A percentile compares a stretch with the other conserved stretches of the same genome.
These are phyloP conservation scores for Schizothorax lantsangensis DNA, from an alignment of 2,797 vertebrate species.

Conservation along the genomic window DNA sequence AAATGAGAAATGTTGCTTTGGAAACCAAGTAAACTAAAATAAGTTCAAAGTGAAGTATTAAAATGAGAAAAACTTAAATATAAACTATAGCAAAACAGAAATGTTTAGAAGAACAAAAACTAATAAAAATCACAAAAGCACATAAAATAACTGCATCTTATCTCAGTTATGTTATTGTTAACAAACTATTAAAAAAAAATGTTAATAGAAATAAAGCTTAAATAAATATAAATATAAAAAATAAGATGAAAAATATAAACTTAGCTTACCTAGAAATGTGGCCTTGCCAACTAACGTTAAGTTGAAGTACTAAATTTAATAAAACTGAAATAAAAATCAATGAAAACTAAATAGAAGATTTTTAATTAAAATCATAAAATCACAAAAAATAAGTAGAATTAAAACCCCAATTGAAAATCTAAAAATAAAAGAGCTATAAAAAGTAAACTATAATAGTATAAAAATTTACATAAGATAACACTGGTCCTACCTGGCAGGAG, in stretches of 20 bases:
- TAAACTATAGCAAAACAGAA: not conserved
- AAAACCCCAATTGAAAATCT: too few species aligned
- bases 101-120: not conserved
- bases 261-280: not conserved
- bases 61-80: too few species aligned
- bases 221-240: not conserved
- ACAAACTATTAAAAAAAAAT: too few species aligned
- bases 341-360: not conserved
- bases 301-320: not conserved
- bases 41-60: not conserved
- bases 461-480: not conserved
- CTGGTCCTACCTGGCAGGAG: constrained; percentile 75
- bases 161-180: too few species aligned
- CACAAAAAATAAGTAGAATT: not conserved
- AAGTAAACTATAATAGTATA: too few species aligned
- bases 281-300: not conserved
- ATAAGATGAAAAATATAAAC: not conserved
- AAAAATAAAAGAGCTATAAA: not conserved
- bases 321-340: not conserved
- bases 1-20: not conserved
- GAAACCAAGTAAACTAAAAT: too few species aligned
- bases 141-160: too few species aligned
- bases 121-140: too few species aligned
- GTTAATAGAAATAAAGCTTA: not conserved
- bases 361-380: not conserved